Evolutionary conservation across 1,140 invertebrate species (phyloP), one percentile per base, ranked within the genome.

Genomic region (Drosophila kepulauana): DNA sequence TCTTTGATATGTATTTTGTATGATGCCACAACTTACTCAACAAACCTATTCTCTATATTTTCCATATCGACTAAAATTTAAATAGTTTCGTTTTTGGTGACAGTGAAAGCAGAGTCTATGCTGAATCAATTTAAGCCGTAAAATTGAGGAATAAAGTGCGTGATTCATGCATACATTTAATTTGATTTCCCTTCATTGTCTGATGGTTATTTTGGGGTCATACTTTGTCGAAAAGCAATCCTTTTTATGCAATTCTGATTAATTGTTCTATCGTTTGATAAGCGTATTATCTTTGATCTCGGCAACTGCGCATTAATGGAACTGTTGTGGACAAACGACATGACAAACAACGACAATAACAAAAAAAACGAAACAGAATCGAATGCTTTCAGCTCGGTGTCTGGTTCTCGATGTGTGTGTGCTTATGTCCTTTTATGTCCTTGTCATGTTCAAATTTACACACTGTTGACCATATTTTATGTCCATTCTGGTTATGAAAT

Each of bases 401-500:
- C 13, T 52, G 7, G 20, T 38, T 33, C 51, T 71, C 7, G 5
- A 30, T 54, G 11, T 54, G 52, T 35, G 52, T 56, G 52, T 61
- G 49, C 35, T 38, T 38, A 38, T 73, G 64, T 68, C 67, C 58
- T 70, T 63, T 69, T 81, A 85, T 85, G 78, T 66, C 78, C 82
- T 78, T 85, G 81, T 86, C 81, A 81, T 75, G 81, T 62, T 86
- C 67, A 86, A 78, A 84, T 88, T 84, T 89, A 78, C 84, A 84
- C 85, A 72, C 74, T 84, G 85, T 88, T 88, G 85, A 84, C 84
- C 84, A 88, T 88, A 89, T 88, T 88, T 88, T 89, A 89, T 89
- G 85, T 89, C 86, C 86, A 79, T 89, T 90, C 85, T 82, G 85
- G 78, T 85, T 89, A 89, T 89, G 85, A 81, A 89, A 90, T 89